phyloP scores from a whole-genome alignment of 2,113 vertebrate species.

The Romanogobio albipinnatus region DNA sequence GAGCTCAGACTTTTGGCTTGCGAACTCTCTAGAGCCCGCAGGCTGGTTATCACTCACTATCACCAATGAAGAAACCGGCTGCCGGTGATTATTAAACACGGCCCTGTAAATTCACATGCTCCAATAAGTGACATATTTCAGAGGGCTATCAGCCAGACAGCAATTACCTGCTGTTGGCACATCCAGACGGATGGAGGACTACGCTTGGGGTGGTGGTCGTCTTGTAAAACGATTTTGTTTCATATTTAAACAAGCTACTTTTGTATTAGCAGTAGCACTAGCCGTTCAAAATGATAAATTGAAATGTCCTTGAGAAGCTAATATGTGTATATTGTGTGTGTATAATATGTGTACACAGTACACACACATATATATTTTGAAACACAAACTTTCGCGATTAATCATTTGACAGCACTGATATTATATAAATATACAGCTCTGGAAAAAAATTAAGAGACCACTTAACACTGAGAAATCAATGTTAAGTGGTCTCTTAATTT shows the following conservation, averaged over 20 bases:
- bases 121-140: slow-evolving; percentile 62
- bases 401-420: too few species aligned
- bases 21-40: slow-evolving; percentile 54
- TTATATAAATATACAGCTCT: too few species aligned
- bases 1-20: slow-evolving; percentile 57
- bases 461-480: too few species aligned
- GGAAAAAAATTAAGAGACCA: too few species aligned
- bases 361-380: too few species aligned
- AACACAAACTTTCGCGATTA: too few species aligned
- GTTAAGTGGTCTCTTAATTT: too few species aligned
- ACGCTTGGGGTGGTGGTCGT: slow-evolving; percentile 43
- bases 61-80: slow-evolving; percentile 53
- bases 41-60: slow-evolving; percentile 61
- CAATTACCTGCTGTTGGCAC: slow-evolving; percentile 60
- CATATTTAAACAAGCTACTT: neutral
- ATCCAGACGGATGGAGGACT: slow-evolving; percentile 50
- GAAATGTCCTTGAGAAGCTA: neutral
- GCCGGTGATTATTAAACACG: slow-evolving; percentile 56
- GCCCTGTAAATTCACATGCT: slow-evolving; percentile 57
- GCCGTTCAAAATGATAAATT: neutral
- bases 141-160: slow-evolving; percentile 59
- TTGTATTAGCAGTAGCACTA: neutral
- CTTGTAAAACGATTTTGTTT: slow-evolving; percentile 18
- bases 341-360: too few species aligned
- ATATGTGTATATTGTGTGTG: neutral